Percentiles rank a stretch among this genome's conserved stretches.
Conservation (phyloP, 2,113 vertebrate species). For the Excalfactoria chinensis region DNA sequence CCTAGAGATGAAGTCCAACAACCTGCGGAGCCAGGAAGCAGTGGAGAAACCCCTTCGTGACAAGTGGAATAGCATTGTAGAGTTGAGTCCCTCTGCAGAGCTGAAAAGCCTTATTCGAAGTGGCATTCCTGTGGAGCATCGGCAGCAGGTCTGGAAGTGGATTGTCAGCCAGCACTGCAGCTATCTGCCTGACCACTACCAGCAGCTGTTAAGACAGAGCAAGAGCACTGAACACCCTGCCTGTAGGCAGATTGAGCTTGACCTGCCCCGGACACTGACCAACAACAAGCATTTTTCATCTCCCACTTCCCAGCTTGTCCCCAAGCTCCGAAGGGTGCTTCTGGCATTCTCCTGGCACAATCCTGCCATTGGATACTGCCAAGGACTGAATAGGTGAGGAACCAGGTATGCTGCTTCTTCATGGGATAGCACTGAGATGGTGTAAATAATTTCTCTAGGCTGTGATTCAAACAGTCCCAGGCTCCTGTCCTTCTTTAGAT, state of each 20-base stretch:
- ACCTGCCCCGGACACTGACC: conserved; percentile 92
- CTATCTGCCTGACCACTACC: conserved; percentile 77
- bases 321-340: conserved; percentile 88
- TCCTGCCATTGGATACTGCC: conserved; percentile 92
- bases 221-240: conserved; percentile 80
- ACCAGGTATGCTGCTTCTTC: not conserved
- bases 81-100: conserved; percentile 76
- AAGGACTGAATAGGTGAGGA: conserved; percentile 93
- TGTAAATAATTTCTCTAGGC: not conserved
- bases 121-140: conserved; percentile 86
- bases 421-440: not conserved
- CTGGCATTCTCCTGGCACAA: conserved; percentile 96
- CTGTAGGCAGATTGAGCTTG: conserved; percentile 92
- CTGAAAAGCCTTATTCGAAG: conserved; percentile 88
- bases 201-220: conserved; percentile 82
- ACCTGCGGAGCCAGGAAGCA: conserved; percentile 82
- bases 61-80: conserved; percentile 85
- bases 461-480: not conserved
- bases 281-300: conserved; percentile 91
- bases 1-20: conserved; percentile 89
- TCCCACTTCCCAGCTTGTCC: conserved; percentile 83
- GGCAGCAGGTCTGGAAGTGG: conserved; percentile 88
- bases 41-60: conserved; percentile 80
- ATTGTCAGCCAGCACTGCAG: conserved; percentile 74
- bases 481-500: not conserved